Evolutionary conservation across 30 jellyfish, hydroid and myxozoan genomes (phyloP), one percentile per base, ranked within the genome.

Genomic region (Catostylus mosaicus): DNA sequence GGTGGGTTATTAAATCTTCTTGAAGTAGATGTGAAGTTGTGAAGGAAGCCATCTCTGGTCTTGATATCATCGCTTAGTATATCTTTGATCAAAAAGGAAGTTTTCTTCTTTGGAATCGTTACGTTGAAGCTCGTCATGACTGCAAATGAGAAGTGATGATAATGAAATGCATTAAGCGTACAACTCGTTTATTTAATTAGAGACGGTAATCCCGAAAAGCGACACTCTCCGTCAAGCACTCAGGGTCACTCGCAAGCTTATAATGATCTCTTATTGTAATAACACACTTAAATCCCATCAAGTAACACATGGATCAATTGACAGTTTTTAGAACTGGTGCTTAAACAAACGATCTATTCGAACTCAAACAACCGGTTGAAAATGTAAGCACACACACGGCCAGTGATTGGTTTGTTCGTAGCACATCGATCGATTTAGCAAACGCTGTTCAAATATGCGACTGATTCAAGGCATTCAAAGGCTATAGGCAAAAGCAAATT

Each of bases 241-340:
- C 88, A 56, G 78, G 92, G 86, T 82, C 92, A 82, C 85, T 82
- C 86, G 78, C 67, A 18, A 65, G 92, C 79, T 82, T 82, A 82
- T 70, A 70, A 81, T 81, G 91, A 70, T 66, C 92, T 72, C 86
- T 82, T 82, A 68, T 69, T 70, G 92, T 82, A 82, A 82, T 82
- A 82, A 70, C 92, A 70, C 86, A 82, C 92, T 82, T 82, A 68
- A 62, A 68, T 52, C 86, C 73, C 82, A 82, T 82, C 85, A 74
- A 45, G 92, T 77, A 77, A 77, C 88, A 77, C 88, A 77, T 77
- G 86, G 85, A 67, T 82, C 82, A 68, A 70, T 82, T 56, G 92
- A 82, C 92, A 70, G 86, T 40, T 37, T 70, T 82, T 30, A 82
- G 90, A 59, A 59, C 92, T 69, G 92, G 92, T 82, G 86, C 92